Conservation (phyloP, 2,113 vertebrate genomes). For the Agapornis roseicollis region DNA sequence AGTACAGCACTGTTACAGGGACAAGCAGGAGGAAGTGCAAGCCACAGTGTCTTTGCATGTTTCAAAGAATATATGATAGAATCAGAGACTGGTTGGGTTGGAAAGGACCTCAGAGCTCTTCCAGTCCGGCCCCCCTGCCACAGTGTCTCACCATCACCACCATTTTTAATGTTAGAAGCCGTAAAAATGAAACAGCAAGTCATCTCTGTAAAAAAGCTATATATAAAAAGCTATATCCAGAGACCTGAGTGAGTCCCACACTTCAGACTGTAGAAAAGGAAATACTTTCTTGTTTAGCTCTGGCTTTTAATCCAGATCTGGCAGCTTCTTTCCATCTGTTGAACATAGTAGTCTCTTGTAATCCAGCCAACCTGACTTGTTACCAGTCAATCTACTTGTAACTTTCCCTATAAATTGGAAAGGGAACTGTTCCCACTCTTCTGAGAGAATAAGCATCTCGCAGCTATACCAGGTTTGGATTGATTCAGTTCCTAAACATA, state of each 20-base stretch:
- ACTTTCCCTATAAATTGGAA: slow-evolving; percentile 43
- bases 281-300: slow-evolving; percentile 24
- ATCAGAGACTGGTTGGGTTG: neutral
- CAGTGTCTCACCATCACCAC: neutral
- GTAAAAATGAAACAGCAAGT: neutral
- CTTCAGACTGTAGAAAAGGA: neutral
- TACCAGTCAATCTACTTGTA: slow-evolving; percentile 35
- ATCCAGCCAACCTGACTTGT: slow-evolving; percentile 53
- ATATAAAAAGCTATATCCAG: neutral
- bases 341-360: slow-evolving; percentile 35
- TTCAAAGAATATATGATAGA: neutral
- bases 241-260: neutral
- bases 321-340: slow-evolving; percentile 20
- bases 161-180: neutral
- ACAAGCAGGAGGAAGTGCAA: neutral
- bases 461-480: neutral
- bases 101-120: neutral
- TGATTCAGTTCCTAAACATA: slow-evolving; percentile 43
- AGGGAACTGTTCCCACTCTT: slow-evolving; percentile 36
- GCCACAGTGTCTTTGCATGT: neutral
- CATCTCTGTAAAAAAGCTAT: neutral
- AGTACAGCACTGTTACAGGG: neutral
- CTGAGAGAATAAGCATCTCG: neutral
- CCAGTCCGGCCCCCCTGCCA: neutral
- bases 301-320: slow-evolving; percentile 42